A percentile compares a stretch with the other conserved stretches of the same genome.
phyloP scores from a whole-genome alignment of 1,140 invertebrate genomes.

The Pogonognathellus flavescens region DNA sequence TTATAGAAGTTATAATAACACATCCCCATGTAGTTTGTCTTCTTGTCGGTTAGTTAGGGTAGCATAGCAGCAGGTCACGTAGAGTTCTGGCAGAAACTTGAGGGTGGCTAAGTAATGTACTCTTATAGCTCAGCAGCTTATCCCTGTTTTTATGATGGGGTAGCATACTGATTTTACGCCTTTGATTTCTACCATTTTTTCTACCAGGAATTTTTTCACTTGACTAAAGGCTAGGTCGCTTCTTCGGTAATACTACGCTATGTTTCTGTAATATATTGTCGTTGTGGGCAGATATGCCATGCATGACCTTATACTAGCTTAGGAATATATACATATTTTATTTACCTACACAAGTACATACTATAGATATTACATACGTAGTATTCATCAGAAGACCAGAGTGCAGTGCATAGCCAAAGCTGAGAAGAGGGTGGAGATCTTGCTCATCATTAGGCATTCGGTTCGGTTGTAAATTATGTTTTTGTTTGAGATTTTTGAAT shows the following conservation, averaged over 20 bases:
- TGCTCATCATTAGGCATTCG: conserved; percentile 52
- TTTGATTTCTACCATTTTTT: conserved; percentile 24
- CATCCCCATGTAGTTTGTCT: not conserved
- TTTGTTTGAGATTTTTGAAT: conserved; percentile 50
- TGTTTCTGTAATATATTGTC: not conserved
- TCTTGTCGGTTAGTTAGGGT: conserved; percentile 31
- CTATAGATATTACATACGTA: not conserved
- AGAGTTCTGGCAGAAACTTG: conserved; percentile 12
- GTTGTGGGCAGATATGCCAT: conserved; percentile 4
- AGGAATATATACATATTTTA: not conserved
- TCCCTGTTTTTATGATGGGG: conserved; percentile 42
- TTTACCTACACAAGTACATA: not conserved
- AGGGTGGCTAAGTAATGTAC: conserved; percentile 49
- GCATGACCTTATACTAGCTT: not conserved
- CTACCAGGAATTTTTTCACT: conserved; percentile 9
- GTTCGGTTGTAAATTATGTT: conserved; percentile 54
- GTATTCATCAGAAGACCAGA: not conserved
- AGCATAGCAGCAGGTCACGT: conserved; percentile 52
- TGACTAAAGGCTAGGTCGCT: conserved; percentile 35
- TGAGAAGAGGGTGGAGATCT: conserved; percentile 38
- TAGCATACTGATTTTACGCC: conserved; percentile 54
- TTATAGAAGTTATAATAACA: not conserved
- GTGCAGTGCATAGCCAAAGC: not conserved
- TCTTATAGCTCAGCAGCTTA: conserved; percentile 35
- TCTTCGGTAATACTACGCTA: not conserved